Base-by-base conservation (phyloP, 2,113 vertebrate genomes). In the Platysteira castanea region DNA sequence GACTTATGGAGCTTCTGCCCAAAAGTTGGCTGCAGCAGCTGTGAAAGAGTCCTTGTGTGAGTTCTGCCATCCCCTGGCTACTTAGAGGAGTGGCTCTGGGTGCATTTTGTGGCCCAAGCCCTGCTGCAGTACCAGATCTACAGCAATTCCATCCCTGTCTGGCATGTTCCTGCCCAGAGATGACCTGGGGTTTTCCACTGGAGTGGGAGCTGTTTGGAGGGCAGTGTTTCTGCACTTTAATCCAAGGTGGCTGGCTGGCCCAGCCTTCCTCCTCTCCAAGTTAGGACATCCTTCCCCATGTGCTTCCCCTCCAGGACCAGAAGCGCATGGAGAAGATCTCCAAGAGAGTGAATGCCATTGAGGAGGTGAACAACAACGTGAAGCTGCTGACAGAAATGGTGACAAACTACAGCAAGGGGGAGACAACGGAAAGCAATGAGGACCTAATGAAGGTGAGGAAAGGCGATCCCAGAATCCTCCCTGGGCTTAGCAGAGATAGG, bases 261-360 rank as follows among this genome's bases (percentile, higher is more conserved):
- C 15, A 15, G 77, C 46, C 27, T 65, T 88, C 13, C 16, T 52
- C 42, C 47, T 84, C 3, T 82, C 44, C 52, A 59, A n/a, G 23
- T 18, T 50, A 79, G 27, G 28, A 31, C 52, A 46, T 61, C 26
- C 33, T 65, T 74, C 30, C 37, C 44, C 4, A 0, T 56, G 41
- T 65, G 22, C 44, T 69, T 30, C 31, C 35, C 15, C 41, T 78
- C 6, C 75, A 98, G 99, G 99, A 99, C 94, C 99, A 99, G 95
- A 99, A 99, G 89, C 99, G 99, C 23, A 99, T 99, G 98, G 99
- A 99, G 95, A 99, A 99, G 96, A 99, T 99, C 67, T 99, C 99
- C 4, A 99, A 99, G 98, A 98, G 99, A n/a, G 98, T 99, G 54
- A 99, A 99, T 7, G 98, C 99, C 92, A 99, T 99, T 7, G 99